A percentile compares a stretch with the other conserved stretches of the same genome.
Evolutionary conservation across 1,140 invertebrate genomes (phyloP).

Genomic region (Paraescarpia echinospica): DNA sequence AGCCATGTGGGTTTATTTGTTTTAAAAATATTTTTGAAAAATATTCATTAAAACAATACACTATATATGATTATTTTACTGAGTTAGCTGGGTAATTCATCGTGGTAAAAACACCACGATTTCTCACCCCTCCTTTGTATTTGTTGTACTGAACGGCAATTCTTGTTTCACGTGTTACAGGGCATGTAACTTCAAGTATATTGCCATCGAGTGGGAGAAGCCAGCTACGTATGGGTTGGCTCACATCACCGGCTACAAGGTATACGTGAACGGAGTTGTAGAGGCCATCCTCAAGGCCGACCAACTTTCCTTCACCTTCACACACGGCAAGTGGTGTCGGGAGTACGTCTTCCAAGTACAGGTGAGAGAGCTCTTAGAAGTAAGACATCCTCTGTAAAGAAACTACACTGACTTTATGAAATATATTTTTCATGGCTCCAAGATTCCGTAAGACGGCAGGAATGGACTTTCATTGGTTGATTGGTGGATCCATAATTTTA

Average conservation of each 20-base stretch:
- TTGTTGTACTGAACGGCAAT: neutral
- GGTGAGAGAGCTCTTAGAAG: conserved; percentile 33
- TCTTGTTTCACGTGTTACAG: conserved; percentile 32
- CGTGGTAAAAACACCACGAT: too few relatives aligned
- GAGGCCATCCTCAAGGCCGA: conserved; percentile 50
- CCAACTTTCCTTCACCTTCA: conserved; percentile 53
- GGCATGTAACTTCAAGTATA: conserved; percentile 59
- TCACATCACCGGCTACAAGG: conserved; percentile 56
- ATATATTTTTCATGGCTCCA: too few relatives aligned
- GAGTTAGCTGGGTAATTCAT: too few relatives aligned
- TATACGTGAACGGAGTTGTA: conserved; percentile 57
- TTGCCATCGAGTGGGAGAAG: conserved; percentile 59
- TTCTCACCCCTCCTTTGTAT: too few relatives aligned
- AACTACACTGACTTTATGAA: too few relatives aligned
- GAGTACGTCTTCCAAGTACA: conserved; percentile 59
- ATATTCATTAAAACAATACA: too few relatives aligned
- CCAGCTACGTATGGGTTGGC: conserved; percentile 55
- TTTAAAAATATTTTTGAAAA: too few relatives aligned
- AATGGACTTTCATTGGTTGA: too few relatives aligned
- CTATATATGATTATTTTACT: too few relatives aligned
- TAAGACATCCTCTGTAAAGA: too few relatives aligned
- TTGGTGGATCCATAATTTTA: too few relatives aligned
- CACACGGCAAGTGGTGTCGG: conserved; percentile 54
- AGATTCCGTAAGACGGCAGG: too few relatives aligned
- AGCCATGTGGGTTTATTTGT: neutral